Evolutionary conservation across 2,797 vertebrate genomes (phyloP), one percentile per base, ranked within the genome.

Genomic region (Manis pentadactyla): DNA sequence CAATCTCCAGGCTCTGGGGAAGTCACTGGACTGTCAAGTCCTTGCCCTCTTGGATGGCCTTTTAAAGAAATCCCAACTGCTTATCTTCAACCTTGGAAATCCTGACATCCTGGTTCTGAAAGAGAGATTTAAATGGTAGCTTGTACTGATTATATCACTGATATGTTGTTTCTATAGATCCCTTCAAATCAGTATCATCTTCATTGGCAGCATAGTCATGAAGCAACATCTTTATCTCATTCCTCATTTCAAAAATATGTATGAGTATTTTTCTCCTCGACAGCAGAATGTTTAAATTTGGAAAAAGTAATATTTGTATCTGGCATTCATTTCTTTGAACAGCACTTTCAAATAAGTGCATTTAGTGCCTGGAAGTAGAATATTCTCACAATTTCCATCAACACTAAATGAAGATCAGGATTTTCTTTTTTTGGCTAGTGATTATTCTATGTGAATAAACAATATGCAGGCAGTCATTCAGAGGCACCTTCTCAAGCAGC

Each of bases 281-380:
- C 2, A 71, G 39, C 29, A 79, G 83, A 73, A 31, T 61, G 83
- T 71, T 89, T 55, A 83, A 85, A 29, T 71, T 1, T 29, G 37
- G 74, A 64, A 82, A 93, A 97, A 49, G 29, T 15, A 37, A 64
- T 51, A 7, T 61, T 93, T 94, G 51, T 89, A 75, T 49, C 39
- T 88, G 87, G 27, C 86, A 86, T 90, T 59, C 29, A 29, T 81
- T 93, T 79, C 59, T 95, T 89, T 94, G 39, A 69, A 86, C 1
- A 55, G 19, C 31, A 17, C n/a, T 73, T 17, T 96, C 42, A 88
- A 66, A 57, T 81, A 81, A 59, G 64, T 55, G 74, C 8, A 86
- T 61, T 69, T 11, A 63, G 64, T 46, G 34, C 34, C 64, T 79
- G 51, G 49, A 81, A 90, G 17, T 17, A 93, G 34, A 63, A 59